Percentiles rank a stretch among this genome's conserved stretches.
These are phyloP conservation scores for Adelges cooleyi DNA, from an alignment of 1,140 invertebrate species.

Conservation along the genomic window DNA sequence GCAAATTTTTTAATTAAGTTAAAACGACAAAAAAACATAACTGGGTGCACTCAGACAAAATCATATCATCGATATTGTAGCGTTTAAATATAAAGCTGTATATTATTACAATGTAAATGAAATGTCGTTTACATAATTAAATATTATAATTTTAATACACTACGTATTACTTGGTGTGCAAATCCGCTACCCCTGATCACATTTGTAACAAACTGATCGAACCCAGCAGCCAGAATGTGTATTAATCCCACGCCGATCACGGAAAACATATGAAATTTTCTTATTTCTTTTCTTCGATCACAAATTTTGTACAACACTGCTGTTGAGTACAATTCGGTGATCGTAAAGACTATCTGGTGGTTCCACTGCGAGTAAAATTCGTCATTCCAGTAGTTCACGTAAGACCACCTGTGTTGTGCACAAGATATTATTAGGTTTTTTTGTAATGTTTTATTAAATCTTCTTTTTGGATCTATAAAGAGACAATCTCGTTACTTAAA, in stretches of 20 bases:
- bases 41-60: no score
- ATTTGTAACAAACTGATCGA: slow-evolving; percentile 64
- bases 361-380: slow-evolving; percentile 66
- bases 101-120: no score
- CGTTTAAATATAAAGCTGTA: no score
- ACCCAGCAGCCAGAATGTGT: slow-evolving; percentile 58
- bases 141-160: background rate
- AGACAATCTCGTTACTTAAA: no score
- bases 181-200: slow-evolving; percentile 57
- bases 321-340: slow-evolving; percentile 62
- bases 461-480: no score
- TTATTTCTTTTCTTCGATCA: slow-evolving; percentile 45
- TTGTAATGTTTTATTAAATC: no score
- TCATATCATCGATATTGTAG: no score
- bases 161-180: slow-evolving; percentile 49
- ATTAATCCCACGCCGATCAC: slow-evolving; percentile 54
- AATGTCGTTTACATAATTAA: no score
- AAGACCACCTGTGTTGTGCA: slow-evolving; percentile 65
- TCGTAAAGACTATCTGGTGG: slow-evolving; percentile 62
- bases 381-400: slow-evolving; percentile 75
- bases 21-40: no score
- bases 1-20: no score
- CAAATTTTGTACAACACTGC: slow-evolving; percentile 48
- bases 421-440: no score
- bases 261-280: slow-evolving; percentile 49